Conservation (phyloP, 2,113 vertebrate genomes). For the Gallinago paraguaiae region DNA sequence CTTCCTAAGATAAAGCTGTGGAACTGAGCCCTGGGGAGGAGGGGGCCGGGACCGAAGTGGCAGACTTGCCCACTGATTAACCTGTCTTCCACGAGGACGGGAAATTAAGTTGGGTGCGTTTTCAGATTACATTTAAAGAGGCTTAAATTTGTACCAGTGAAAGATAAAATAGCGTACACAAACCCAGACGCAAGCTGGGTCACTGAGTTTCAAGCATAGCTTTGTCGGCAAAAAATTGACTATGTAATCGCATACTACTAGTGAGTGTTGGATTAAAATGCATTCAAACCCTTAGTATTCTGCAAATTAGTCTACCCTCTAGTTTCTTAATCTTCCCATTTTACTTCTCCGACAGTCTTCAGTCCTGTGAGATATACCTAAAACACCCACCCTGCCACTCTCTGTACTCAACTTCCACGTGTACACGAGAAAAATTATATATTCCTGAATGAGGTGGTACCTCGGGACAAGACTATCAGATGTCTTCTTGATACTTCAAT, state of each 20-base stretch:
- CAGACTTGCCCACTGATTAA: constrained; percentile 19
- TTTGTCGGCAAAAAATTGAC: background rate
- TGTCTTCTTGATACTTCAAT: background rate
- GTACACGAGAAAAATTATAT: rapidly evolving
- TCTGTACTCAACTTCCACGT: background rate
- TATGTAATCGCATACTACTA: background rate
- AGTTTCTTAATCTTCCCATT: background rate
- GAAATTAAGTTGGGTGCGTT: background rate
- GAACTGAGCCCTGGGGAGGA: background rate
- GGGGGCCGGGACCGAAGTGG: background rate
- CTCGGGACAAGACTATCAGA: background rate
- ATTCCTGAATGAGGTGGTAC: background rate
- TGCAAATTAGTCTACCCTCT: background rate
- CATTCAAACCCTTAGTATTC: background rate
- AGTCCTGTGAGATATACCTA: background rate
- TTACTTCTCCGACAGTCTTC: background rate
- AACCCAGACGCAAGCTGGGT: background rate
- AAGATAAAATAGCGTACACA: background rate
- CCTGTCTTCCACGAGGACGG: background rate
- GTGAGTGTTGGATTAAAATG: background rate
- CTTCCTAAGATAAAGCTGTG: background rate
- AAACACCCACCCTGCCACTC: background rate
- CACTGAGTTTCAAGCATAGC: background rate
- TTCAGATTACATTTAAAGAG: background rate
- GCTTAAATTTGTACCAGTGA: background rate